Evolutionary conservation across 2,113 vertebrate genomes (phyloP), one percentile per base, ranked within the genome.

Genomic region (Fulmarus glacialis): DNA sequence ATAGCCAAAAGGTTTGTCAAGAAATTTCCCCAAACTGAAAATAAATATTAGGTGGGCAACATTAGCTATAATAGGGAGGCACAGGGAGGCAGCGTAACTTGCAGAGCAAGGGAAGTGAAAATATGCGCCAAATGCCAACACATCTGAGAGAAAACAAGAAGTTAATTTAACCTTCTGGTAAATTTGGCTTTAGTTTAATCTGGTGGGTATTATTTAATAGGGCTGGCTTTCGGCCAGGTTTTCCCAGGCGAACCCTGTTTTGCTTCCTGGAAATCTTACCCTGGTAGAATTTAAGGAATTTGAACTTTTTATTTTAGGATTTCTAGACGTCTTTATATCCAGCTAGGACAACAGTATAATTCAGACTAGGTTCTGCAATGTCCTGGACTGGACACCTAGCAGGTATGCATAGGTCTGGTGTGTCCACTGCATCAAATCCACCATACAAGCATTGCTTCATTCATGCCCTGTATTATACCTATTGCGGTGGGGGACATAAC

Each of bases 401-500:
- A 29, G 30, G 27, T n/a, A 13, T 19, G 38, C 8, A 6, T 2
- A 40, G 21, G 7, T 43, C 48, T 68, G 40, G 15, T 23, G 7
- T 11, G 70, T 26, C 47, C 29, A 2, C 29, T 67, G 26, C 16
- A 17, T 36, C 26, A 20, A 38, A 34, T 22, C 52, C 29, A 56
- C 59, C 21, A 11, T 11, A 26, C 32, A 7, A 38, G 45, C 23
- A 2, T 29, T 68, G 56, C 74, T n/a, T 55, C 10, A 2, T 48
- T 30, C 22, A 2, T 43, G n/a, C 20, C 24, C 15, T 56, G 24
- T 14, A 3, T 74, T 34, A 22, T 5, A 30, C 15, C 30, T 66
- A 0, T 40, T 71, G 70, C 4, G 6, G 9, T 2, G 27, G 42
- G n/a, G 15, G 18, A 12, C 29, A 3, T 5, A 15, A 5, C 24